Evolutionary conservation across 2,888 invertebrate genomes (phyloP).

Genomic region (Limnephilus lunatus): DNA sequence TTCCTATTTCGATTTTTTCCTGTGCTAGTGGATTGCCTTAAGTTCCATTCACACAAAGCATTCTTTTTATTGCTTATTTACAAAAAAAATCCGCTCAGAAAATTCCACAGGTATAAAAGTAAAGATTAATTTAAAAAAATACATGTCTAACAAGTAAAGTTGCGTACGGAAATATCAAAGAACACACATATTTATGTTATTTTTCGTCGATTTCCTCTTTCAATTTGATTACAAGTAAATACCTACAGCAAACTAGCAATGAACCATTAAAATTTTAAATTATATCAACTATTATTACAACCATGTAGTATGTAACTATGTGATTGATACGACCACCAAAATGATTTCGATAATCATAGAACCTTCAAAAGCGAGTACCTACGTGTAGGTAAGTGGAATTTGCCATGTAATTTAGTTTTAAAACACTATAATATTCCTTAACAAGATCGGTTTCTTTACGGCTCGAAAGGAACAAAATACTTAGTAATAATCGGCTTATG

Average conservation of each 20-base stretch:
- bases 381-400: not conserved
- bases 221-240: not conserved
- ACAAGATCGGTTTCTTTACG: conserved; percentile 36
- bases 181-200: not conserved
- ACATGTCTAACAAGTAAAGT: no score
- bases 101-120: no score
- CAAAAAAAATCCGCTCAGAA: no score
- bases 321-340: not conserved
- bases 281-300: not conserved
- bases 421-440: conserved; percentile 40
- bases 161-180: not conserved
- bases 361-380: not conserved
- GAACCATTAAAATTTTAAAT: not conserved
- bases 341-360: not conserved
- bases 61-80: no score
- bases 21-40: no score
- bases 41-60: no score
- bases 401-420: conserved; percentile 28
- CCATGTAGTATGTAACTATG: not conserved
- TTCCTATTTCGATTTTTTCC: no score
- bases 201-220: not conserved
- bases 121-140: no score
- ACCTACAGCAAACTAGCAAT: not conserved
- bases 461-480: conserved; percentile 40
- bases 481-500: conserved; percentile 48